Percentiles rank a stretch among this genome's conserved stretches.
Evolutionary conservation across 2,888 invertebrate species (phyloP).

Genomic region (Vanessa cardui): DNA sequence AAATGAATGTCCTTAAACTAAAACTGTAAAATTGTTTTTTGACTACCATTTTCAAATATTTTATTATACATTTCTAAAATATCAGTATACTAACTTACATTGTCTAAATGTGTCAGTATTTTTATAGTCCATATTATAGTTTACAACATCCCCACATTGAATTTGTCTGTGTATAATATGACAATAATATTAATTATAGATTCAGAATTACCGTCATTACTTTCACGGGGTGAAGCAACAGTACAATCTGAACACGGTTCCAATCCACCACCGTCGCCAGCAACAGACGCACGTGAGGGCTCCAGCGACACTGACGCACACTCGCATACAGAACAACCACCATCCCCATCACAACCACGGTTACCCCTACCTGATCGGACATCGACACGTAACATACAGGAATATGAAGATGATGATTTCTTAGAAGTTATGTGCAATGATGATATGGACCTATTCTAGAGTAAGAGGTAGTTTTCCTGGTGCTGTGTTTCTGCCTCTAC

Average conservation of each 20-base stretch:
- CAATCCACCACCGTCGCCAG: constrained; percentile 92
- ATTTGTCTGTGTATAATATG: no score
- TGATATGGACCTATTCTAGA: constrained; percentile 88
- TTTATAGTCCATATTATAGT: neutral
- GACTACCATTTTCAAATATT: no score
- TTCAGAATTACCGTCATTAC: constrained; percentile 84
- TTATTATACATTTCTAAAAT: no score
- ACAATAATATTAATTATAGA: constrained; percentile 51
- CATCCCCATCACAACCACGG: constrained; percentile 40
- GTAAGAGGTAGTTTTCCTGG: constrained; percentile 16
- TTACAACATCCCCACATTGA: neutral
- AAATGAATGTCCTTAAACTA: no score
- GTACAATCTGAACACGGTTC: constrained; percentile 83
- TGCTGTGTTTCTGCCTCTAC: constrained; percentile 29
- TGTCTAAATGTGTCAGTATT: no score
- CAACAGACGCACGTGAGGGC: constrained; percentile 86
- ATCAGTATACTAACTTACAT: no score
- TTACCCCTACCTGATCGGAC: constrained; percentile 53
- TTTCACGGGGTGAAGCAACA: constrained; percentile 84
- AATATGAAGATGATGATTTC: constrained; percentile 86
- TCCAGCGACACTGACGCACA: constrained; percentile 85
- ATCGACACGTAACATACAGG: constrained; percentile 57
- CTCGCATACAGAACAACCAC: constrained; percentile 67
- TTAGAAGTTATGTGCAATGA: constrained; percentile 87
- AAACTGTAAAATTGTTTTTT: no score